phyloP scores from a whole-genome alignment of 2,113 vertebrate species.

The Coryphaenoides rupestris region DNA sequence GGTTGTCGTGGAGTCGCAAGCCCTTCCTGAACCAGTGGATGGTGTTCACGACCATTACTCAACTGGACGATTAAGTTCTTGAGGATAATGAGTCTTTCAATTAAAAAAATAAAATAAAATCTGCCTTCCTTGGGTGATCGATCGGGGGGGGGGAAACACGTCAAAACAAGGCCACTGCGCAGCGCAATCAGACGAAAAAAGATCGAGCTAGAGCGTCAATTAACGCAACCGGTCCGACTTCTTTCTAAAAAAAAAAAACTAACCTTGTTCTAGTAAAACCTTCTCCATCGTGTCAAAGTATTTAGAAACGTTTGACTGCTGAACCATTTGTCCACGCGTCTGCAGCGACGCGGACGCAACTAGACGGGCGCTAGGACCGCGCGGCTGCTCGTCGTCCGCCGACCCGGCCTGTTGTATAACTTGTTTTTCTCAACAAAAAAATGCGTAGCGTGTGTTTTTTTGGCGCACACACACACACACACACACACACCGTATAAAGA shows the following conservation, averaged over 20 bases:
- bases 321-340: slow-evolving; percentile 61
- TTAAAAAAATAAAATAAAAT: background rate
- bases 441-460: background rate
- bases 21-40: slow-evolving; percentile 99
- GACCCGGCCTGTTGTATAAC: slow-evolving; percentile 71
- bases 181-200: background rate
- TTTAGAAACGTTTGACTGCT: slow-evolving; percentile 22
- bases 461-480: no score
- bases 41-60: slow-evolving; percentile 91
- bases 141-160: no score
- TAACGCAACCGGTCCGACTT: background rate
- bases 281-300: slow-evolving; percentile 70
- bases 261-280: slow-evolving; percentile 74
- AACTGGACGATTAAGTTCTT: slow-evolving; percentile 56
- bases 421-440: slow-evolving; percentile 62
- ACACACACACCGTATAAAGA: no score
- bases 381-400: background rate
- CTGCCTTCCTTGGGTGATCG: background rate
- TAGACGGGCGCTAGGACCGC: slow-evolving; percentile 61
- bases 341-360: slow-evolving; percentile 19
- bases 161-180: no score
- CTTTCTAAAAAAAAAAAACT: no score
- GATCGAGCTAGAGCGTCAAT: background rate
- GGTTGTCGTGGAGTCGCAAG: slow-evolving; percentile 96
- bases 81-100: slow-evolving; percentile 8